A percentile compares a stretch with the other conserved stretches of the same genome.
Evolutionary conservation across 2,113 vertebrate genomes (phyloP).

Genomic region (Columba janthina): DNA sequence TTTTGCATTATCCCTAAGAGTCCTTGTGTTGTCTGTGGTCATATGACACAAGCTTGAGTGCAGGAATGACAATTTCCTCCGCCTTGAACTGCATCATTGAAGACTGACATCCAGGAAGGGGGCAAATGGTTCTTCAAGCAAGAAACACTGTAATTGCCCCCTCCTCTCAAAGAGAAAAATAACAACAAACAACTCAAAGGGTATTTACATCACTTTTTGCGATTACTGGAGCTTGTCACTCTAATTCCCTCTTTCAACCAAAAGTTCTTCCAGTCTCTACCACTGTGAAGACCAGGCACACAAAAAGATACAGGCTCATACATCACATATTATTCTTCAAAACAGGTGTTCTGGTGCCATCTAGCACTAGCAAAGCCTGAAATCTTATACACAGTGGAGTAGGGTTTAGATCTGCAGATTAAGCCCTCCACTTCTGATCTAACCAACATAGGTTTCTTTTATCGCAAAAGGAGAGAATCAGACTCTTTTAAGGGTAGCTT

Average conservation of each 20-base stretch:
- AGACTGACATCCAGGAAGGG: background rate
- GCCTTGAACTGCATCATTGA: background rate
- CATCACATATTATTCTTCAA: background rate
- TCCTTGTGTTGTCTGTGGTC: background rate
- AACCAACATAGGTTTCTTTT: background rate
- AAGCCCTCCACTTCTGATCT: background rate
- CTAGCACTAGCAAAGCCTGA: background rate
- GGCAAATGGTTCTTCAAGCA: background rate
- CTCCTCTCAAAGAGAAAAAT: rapidly evolving
- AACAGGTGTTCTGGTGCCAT: background rate
- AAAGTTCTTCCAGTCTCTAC: background rate
- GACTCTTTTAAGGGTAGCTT: background rate
- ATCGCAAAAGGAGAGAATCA: background rate
- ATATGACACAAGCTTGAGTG: background rate
- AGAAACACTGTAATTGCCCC: background rate
- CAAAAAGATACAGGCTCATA: background rate
- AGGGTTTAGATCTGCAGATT: background rate
- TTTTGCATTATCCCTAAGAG: background rate
- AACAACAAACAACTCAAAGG: background rate
- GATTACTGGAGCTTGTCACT: background rate
- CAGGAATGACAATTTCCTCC: background rate
- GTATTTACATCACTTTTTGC: background rate
- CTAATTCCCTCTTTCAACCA: background rate
- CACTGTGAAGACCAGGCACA: background rate
- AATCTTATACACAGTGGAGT: rapidly evolving